Base-by-base conservation (phyloP, 2,888 invertebrate genomes). In the Caenorhabditis sp. region DNA sequence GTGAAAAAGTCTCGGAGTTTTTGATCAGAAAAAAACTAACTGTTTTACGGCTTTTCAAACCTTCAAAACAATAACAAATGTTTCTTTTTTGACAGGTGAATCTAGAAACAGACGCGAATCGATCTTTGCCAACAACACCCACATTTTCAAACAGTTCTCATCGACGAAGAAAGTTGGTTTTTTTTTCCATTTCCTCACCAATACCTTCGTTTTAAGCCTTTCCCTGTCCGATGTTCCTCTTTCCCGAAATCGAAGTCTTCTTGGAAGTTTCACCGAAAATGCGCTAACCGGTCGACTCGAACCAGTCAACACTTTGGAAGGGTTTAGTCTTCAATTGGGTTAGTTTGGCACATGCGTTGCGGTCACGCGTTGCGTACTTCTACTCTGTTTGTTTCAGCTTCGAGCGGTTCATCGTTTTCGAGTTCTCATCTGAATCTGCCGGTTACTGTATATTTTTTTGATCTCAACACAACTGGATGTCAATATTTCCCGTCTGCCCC, bases 211-310 rank as follows among this genome's bases (percentile, higher is more conserved):
- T 62, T 62, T 27, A 26, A 62, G 62, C 21, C 50, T 51, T 19
- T 62, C 62, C 1, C 12, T 24, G 10, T 62, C 27, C 3, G 62
- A 62, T 54, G 17, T 19, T 36, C 1, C 36, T 23, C 6, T 37
- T 54, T 14, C 53, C 3, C 51, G 61, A 1, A 17, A 49, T 17
- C 43, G 62, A 21, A 31, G 53, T 62, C 62, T 62, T 19, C 23
- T 62, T 17, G 62, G 62, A 21, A 62, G 43, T 53, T 62, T 62
- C 53, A 62, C 62, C n/a, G 62, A 62, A 62, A 62, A 24, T 19
- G 62, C 62, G 4, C 27, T 62, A 8, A 62, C n/a, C 23, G 62
- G 54, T 1, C 51, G 62, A 31, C n/a, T 62, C 17, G 53, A 62
- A 27, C 51, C 62, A 4, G 51, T 62, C 1, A 51, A 53, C 1